A percentile compares a stretch with the other conserved stretches of the same genome.
These are phyloP conservation scores for Acipenser ruthenus DNA, from an alignment of 2,797 vertebrate genomes.

Conservation along the genomic window DNA sequence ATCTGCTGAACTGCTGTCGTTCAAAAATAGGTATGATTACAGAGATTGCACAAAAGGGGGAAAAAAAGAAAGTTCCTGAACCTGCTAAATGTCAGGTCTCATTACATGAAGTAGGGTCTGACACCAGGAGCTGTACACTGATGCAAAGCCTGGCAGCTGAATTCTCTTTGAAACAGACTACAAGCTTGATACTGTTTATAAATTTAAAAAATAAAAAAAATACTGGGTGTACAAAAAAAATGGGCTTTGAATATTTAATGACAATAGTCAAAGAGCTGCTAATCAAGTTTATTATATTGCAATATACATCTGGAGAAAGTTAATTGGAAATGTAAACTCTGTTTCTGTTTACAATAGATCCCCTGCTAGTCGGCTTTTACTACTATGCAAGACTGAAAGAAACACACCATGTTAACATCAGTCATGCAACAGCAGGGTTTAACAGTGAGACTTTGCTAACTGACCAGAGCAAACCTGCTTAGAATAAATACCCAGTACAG, in stretches of 20 bases:
- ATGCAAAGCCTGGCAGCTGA: background rate
- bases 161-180: background rate
- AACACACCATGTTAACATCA: background rate
- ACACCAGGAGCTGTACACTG: background rate
- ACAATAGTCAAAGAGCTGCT: too few relatives aligned
- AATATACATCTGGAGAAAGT: background rate
- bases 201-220: background rate
- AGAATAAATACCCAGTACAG: constrained; percentile 5
- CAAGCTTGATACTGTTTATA: background rate
- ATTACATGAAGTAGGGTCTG: background rate
- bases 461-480: constrained; percentile 15
- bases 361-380: background rate
- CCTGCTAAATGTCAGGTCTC: background rate
- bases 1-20: background rate
- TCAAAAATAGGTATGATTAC: background rate
- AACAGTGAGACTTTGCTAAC: constrained; percentile 9
- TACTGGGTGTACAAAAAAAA: background rate
- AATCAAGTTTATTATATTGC: too few relatives aligned
- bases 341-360: background rate
- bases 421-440: constrained; percentile 5
- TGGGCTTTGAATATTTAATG: too few relatives aligned
- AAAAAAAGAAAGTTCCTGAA: background rate
- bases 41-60: background rate
- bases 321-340: background rate
- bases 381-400: constrained; percentile 23